Conservation (phyloP, 2,888 invertebrate genomes). For the Epirrhoe alternata region DNA sequence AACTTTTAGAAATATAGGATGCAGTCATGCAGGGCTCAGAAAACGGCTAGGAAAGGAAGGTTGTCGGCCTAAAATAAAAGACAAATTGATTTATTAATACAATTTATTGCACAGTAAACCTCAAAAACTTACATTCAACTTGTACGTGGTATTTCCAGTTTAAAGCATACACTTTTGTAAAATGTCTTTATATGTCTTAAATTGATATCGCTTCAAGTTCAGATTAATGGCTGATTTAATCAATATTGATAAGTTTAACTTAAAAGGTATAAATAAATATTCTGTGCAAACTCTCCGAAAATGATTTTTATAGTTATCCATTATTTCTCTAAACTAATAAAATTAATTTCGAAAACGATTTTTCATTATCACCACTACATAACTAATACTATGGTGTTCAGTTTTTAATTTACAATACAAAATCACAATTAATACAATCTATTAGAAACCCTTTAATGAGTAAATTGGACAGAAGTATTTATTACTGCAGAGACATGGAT, state of each 20-base stretch:
- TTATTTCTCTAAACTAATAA: conserved; percentile 4
- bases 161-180: conserved; percentile 10
- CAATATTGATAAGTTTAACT: background rate
- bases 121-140: conserved; percentile 36
- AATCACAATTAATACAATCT: conserved; percentile 53
- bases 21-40: background rate
- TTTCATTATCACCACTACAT: conserved; percentile 9
- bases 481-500: conserved; percentile 4
- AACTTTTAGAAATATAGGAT: too few species aligned
- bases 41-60: background rate
- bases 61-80: background rate
- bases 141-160: conserved; percentile 32
- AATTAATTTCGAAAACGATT: conserved; percentile 23
- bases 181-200: background rate
- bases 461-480: conserved; percentile 1
- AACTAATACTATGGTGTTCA: background rate
- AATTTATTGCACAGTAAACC: conserved; percentile 42
- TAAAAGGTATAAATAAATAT: background rate
- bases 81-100: conserved; percentile 31
- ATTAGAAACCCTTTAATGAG: conserved; percentile 32
- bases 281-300: conserved; percentile 26
- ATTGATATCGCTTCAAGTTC: background rate
- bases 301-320: conserved; percentile 4
- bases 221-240: background rate
- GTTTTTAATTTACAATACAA: conserved; percentile 47